A percentile compares a stretch with the other conserved stretches of the same genome.
Evolutionary conservation across 2,113 vertebrate species (phyloP).

Genomic region (Chlorocebus sabaeus): DNA sequence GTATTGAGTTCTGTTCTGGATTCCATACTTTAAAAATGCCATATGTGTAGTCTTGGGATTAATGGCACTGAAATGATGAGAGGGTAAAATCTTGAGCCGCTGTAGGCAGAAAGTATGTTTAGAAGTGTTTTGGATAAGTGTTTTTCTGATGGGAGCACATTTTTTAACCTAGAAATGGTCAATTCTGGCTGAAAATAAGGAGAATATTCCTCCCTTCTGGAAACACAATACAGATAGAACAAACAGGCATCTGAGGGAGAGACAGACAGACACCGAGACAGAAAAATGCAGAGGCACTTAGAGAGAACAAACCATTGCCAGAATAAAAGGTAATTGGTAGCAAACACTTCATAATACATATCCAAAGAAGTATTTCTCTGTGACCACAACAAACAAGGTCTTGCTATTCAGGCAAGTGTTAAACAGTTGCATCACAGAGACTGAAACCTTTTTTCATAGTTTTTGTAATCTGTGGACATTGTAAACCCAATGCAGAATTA

Average conservation of each 20-base stretch:
- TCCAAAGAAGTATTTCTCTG: background rate
- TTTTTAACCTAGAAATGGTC: background rate
- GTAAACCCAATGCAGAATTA: background rate
- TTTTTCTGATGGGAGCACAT: background rate
- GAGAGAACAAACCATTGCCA: background rate
- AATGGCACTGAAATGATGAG: background rate
- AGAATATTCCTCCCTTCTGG: background rate
- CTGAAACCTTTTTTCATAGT: background rate
- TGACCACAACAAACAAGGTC: background rate
- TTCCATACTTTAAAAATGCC: background rate
- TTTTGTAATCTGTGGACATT: background rate
- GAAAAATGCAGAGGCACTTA: background rate
- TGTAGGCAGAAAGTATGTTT: background rate
- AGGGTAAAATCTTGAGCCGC: slow-evolving; percentile 3
- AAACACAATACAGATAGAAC: background rate
- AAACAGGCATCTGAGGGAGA: background rate
- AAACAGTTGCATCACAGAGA: background rate
- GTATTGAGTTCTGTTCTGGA: background rate
- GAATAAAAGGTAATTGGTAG: background rate
- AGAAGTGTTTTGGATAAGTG: background rate
- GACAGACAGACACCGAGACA: background rate
- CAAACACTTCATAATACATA: background rate
- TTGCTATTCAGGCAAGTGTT: background rate
- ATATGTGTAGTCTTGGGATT: background rate
- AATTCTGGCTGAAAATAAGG: background rate